Evolutionary conservation across 2,113 vertebrate genomes (phyloP), one percentile per base, ranked within the genome.

Genomic region (Zeus faber): DNA sequence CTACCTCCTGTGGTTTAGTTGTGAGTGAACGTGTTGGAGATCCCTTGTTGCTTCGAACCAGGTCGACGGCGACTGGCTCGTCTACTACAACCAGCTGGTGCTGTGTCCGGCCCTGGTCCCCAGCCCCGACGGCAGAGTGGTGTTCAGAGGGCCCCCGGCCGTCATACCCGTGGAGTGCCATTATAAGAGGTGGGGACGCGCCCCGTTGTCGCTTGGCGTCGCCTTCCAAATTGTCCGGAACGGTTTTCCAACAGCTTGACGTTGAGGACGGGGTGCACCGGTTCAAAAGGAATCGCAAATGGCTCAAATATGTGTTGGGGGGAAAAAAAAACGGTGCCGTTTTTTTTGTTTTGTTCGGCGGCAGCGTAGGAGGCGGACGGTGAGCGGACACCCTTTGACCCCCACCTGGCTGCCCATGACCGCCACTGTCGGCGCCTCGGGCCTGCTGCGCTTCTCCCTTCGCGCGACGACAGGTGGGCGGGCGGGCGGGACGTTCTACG

Each of bases 361-460:
- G n/a, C 16, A 31, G 14, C 11, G 24, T 58, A 80, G 54, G 46
- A 74, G 55, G 50, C 67, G 67, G 35, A 74, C 26, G 6, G 62
- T 82, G 35, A 31, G 13, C 53, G 61, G 58, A 33, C 62, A 67
- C 16, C 65, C 67, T 2, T 23, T 85, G 27, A 56, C 24, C 13
- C 76, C 76, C 2, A 78, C 75, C 37, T 85, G 79, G 77, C 18
- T 60, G 20, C 54, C 79, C 7, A 51, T 76, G 81, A 81, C 68
- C 21, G 74, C 74, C 47, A 70, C 76, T 0, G 2, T 76, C 25
- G 16, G 62, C 39, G 70, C 29, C 0, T 63, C 65, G 17, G 79
- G 79, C 17, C 62, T 79, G 10, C 68, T 84, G 51, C 72, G 44
- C 29, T 79, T 84, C 54, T 80, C 77, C 60, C 71, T 82, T 7